Evolutionary conservation across 1,140 invertebrate genomes (phyloP), one percentile per base, ranked within the genome.

Genomic region (Euborellia annulipes): DNA sequence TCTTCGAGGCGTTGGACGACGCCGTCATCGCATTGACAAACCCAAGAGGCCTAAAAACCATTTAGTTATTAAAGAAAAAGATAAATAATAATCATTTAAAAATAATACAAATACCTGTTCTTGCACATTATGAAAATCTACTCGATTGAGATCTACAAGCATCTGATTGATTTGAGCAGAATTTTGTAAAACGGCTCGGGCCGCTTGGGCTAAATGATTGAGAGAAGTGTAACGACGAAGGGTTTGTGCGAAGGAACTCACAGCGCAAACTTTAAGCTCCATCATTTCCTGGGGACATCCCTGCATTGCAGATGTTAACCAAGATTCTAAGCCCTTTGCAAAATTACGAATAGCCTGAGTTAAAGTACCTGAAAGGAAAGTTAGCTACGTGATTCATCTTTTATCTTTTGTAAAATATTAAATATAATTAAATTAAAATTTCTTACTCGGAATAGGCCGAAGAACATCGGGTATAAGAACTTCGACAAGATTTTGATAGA

Each of bases 191-290:
- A 98, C 93, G 41, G 91, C 92, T 30, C 93, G 71, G 8, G 93
- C 93, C 38, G 95, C 93, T 60, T 90, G 85, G 41, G 95, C 93
- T 55, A 98, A 71, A 67, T 98, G 95, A 69, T 98, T 98, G n/a
- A 99, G 68, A 13, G 92, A 96, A 11, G 94, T 98, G 66, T 98
- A 98, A 41, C 94, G 76, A 30, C 92, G 71, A 55, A 98, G 64
- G 34, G 91, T 95, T 64, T 95, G 92, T 56, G 90, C 85, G 64
- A 98, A 85, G 23, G 94, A 89, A 53, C 82, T 82, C 8, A 95
- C 88, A 32, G 89, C 85, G 22, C 75, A 60, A 60, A 82, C 77
- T 70, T 92, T 94, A 39, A 86, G 79, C 52, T 83, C 75, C 41
- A 85, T 72, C 67, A 95, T 81, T 55, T 79, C 76, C 48, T 80